Conservation (phyloP, 92 coral and sea anemone genomes). For the Ricordea florida region DNA sequence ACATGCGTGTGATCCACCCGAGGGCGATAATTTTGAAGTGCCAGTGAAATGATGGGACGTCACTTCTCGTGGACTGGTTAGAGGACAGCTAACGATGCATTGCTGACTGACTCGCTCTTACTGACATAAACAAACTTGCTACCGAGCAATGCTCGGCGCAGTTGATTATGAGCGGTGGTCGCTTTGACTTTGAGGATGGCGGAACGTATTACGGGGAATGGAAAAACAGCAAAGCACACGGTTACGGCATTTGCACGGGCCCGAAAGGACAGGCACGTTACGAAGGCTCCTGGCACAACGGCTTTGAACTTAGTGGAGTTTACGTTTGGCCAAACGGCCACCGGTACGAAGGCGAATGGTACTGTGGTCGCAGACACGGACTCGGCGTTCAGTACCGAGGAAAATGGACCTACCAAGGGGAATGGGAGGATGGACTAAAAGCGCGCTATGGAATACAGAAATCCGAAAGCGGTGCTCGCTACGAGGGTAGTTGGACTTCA, state of each 20-base stretch:
- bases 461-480: conserved; percentile 82
- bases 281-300: conserved; percentile 90
- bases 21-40: background rate
- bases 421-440: conserved; percentile 91
- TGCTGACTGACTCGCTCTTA: conserved; percentile 6
- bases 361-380: conserved; percentile 82
- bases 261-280: conserved; percentile 95
- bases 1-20: background rate
- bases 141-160: conserved; percentile 82
- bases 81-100: background rate
- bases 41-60: conserved; percentile 7
- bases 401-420: conserved; percentile 88
- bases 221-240: conserved; percentile 91
- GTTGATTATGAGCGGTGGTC: conserved; percentile 87
- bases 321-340: conserved; percentile 97
- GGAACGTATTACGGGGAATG: conserved; percentile 94
- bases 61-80: background rate
- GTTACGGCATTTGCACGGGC: conserved; percentile 90
- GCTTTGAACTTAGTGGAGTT: conserved; percentile 85
- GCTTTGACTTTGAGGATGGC: conserved; percentile 97
- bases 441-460: conserved; percentile 88
- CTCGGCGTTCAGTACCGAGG: conserved; percentile 88
- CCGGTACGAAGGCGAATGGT: conserved; percentile 86
- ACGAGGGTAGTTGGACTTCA: conserved; percentile 94
- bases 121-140: conserved; percentile 14